Evolutionary conservation across 2,113 vertebrate genomes (phyloP).

Genomic region (Tetrao urogallus): DNA sequence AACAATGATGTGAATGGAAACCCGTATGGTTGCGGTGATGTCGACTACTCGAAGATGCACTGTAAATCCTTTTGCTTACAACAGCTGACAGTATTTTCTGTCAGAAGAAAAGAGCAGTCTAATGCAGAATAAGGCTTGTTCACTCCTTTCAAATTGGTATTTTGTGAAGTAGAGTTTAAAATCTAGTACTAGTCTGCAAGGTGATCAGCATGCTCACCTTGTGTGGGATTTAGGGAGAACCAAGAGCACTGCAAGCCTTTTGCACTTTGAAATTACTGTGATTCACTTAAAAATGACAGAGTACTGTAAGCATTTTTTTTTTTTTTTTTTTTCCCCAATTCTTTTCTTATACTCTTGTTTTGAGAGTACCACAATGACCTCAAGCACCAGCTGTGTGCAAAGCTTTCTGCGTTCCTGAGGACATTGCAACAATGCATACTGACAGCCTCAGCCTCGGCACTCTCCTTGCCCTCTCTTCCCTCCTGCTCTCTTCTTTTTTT

Average conservation of each 20-base stretch:
- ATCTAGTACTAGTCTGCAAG: neutral
- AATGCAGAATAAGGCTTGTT: neutral
- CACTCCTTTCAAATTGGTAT: neutral
- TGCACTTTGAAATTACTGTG: neutral
- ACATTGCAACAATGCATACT: conserved; percentile 24
- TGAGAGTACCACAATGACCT: conserved; percentile 16
- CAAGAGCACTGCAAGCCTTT: neutral
- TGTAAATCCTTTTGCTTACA: neutral
- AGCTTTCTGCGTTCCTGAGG: conserved; percentile 3
- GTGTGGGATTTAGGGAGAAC: neutral
- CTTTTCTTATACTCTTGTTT: conserved; percentile 3
- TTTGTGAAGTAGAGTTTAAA: neutral
- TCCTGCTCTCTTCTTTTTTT: neutral
- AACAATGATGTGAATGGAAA: neutral
- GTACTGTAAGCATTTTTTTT: neutral
- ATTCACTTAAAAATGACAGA: neutral
- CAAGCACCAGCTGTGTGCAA: neutral
- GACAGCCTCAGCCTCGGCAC: neutral
- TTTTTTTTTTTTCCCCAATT: too few species aligned
- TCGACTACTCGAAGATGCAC: fast-evolving
- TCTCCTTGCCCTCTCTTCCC: neutral
- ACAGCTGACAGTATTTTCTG: neutral
- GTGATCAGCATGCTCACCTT: fast-evolving
- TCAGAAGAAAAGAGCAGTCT: neutral
- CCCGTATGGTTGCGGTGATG: fast-evolving